Base-by-base conservation (phyloP, 2,797 vertebrate genomes). In the Natrix natrix region DNA sequence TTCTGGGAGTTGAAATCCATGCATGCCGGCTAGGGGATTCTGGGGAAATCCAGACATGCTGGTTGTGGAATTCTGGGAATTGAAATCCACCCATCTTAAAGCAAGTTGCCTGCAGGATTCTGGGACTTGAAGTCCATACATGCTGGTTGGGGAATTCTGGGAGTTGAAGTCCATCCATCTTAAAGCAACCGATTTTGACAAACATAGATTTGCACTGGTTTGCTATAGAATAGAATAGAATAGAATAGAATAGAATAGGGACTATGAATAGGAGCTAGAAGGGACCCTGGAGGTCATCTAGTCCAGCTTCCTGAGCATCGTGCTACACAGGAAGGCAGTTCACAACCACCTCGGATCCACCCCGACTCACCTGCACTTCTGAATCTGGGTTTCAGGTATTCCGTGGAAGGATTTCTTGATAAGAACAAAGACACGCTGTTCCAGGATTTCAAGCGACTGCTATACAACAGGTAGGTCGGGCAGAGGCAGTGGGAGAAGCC, bases 371-470 rank as follows among this genome's bases (percentile, higher is more conserved):
- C 6, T 12, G 12, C 48, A 14, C 26, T 3, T 52, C 24, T 24
- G 4, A 12, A 13, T 59, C 52, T 74, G 37, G 83, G 4, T 54
- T 91, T 13, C 97, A 99, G 99, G 96, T 99, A 99, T 96, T 99
- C 98, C 0, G 98, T 99, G 32, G 99, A 99, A 92, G 99, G 99
- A 3, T 99, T 99, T 96, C 95, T 99, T 92, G 99, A 99, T 94
- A 99, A 99, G 97, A 99, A 99, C 98, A 98, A 99, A 94, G 99
- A 99, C 93, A 98, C 97, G 0, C 98, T 99, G 54, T 99, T 99
- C 97, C 99, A 99, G 94, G 99, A 99, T 94, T 99, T 99, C 97
- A 99, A 99, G 95, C 97, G 99, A 1, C 98, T 99, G 91, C 98
- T 99, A 97, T 99, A 98, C 96, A 98, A 99, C 98, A 96, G 96